Evolutionary conservation across 1,140 invertebrate genomes (phyloP), one percentile per base, ranked within the genome.

Genomic region (Drosophila gunungcola): DNA sequence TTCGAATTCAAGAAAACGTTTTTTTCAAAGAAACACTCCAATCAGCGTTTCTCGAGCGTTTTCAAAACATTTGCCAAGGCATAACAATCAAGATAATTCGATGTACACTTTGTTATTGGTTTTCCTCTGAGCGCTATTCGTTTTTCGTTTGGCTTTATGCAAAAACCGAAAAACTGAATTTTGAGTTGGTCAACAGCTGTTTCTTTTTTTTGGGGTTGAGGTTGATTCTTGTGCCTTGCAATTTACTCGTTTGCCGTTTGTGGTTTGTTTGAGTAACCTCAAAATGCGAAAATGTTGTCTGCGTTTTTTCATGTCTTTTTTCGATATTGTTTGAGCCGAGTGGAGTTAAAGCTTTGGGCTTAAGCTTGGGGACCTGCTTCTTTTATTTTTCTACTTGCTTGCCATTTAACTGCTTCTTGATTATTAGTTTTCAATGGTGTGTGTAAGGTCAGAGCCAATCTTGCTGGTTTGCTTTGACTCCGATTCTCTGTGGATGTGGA

Each of bases 401-500:
- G 80, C 75, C 70, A 84, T 76, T 83, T 84, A 84, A 83, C 76
- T 76, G 64, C 80, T 83, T 83, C 77, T 84, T 84, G 72, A 85
- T 85, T 85, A 85, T 80, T 78, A 79, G 64, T 56, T 72, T 57
- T 16, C 73, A 53, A 34, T 62, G 52, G 54, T 73, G 38, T 70
- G 53, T 85, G 73, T 80, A 85, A 85, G 81, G 81, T 85, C 81
- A 85, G 81, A 72, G 75, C 75, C 64, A 65, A 80, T 73, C 77
- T 80, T 52, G 75, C 70, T 77, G 76, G 81, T 79, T 85, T 61
- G 52, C 81, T 85, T 85, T 78, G 81, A 85, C 81, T 85, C 61
- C 73, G 65, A 85, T 85, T 80, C 81, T 55, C 63, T 38, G 34
- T 48, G 21, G 21, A 68, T 69, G 63, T 67, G 42, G 12, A 29